These are phyloP conservation scores for Gandaritis pyraliata DNA, from an alignment of 2,888 invertebrate genomes.

Conservation along the genomic window DNA sequence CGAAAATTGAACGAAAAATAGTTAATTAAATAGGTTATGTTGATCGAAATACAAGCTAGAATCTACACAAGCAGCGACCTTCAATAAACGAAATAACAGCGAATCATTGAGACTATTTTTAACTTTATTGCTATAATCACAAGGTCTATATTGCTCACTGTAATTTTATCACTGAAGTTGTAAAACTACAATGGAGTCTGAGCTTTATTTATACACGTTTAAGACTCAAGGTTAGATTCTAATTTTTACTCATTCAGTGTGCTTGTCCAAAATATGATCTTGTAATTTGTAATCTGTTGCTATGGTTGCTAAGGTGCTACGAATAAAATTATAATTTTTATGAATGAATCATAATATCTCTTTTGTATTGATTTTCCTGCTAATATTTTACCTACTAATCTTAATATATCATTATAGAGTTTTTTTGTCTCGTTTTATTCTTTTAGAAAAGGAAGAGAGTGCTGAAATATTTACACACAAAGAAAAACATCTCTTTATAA, in stretches of 20 bases:
- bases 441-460: slow-evolving; percentile 2
- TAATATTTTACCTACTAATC: no score
- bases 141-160: slow-evolving; percentile 10
- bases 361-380: no score
- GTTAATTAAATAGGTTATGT: neutral
- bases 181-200: neutral
- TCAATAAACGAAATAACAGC: neutral
- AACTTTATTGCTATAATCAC: neutral
- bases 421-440: neutral
- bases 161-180: neutral
- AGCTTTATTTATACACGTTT: neutral
- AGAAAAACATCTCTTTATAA: no score
- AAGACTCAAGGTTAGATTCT: neutral
- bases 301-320: neutral
- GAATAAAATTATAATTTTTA: no score
- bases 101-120: neutral
- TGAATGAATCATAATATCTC: neutral
- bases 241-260: neutral
- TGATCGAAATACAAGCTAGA: neutral
- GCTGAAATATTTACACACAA: no score
- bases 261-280: neutral
- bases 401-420: neutral
- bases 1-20: no score
- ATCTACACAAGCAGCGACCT: neutral
- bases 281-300: neutral